Conservation (phyloP, 2,113 vertebrate species). For the Chroicocephalus ridibundus region DNA sequence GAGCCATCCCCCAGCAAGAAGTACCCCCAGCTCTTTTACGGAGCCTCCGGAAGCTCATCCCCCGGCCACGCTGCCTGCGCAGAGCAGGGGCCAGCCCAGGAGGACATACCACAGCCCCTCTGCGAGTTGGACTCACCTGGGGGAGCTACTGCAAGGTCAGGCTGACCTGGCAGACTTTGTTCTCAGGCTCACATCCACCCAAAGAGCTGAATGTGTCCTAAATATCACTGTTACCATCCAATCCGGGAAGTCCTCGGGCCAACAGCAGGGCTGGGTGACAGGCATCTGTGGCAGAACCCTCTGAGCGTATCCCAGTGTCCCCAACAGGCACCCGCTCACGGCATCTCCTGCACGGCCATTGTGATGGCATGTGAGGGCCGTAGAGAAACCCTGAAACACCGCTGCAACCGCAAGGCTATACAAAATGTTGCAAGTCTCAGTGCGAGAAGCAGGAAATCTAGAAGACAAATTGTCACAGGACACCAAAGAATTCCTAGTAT, state of each 20-base stretch:
- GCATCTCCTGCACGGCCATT: rapidly evolving
- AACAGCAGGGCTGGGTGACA: neutral
- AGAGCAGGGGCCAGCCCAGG: neutral
- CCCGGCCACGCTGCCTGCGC: neutral
- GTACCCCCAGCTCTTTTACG: neutral
- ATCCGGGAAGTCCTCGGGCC: neutral
- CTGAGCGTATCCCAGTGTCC: rapidly evolving
- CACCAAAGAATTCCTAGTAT: neutral
- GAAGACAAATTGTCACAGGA: neutral
- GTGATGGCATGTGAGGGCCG: rapidly evolving
- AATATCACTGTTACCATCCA: neutral
- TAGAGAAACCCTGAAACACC: neutral
- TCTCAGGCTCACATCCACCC: neutral
- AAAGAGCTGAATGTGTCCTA: neutral
- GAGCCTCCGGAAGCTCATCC: neutral
- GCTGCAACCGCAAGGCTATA: rapidly evolving
- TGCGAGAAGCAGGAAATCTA: neutral
- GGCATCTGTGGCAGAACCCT: neutral
- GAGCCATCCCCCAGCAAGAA: neutral
- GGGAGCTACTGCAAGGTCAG: neutral
- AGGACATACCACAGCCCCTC: neutral
- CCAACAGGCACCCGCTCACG: rapidly evolving
- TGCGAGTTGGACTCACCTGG: neutral
- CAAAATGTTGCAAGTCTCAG: neutral
- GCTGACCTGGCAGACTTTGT: neutral